A percentile compares a stretch with the other conserved stretches of the same genome.
phyloP scores from a whole-genome alignment of 2,797 vertebrate species.

The Percopsis omiscomaycus region DNA sequence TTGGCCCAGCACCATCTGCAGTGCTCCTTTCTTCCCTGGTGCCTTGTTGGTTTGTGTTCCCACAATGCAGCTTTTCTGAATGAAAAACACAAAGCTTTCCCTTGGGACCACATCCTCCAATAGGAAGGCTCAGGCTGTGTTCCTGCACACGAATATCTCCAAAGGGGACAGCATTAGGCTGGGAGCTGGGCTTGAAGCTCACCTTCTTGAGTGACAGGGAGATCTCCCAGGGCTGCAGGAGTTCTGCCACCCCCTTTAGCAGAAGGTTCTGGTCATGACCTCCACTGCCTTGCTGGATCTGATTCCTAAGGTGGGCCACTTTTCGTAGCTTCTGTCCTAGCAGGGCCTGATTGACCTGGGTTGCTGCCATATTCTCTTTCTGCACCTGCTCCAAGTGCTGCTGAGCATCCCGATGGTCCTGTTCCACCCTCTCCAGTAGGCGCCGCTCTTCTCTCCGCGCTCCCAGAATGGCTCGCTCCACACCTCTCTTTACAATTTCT shows the following conservation, averaged over 20 bases:
- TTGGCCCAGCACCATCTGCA: constrained; percentile 32
- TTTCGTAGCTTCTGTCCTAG: constrained; percentile 69
- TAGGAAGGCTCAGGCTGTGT: constrained; percentile 65
- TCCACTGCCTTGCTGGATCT: constrained; percentile 50
- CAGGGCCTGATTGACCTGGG: constrained; percentile 59
- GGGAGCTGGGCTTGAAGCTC: constrained; percentile 77
- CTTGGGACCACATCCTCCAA: constrained; percentile 65
- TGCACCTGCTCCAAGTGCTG: constrained; percentile 71
- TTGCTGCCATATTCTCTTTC: constrained; percentile 70
- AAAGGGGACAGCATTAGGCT: constrained; percentile 72
- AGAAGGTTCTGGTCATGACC: constrained; percentile 41
- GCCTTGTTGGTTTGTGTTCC: constrained; percentile 33
- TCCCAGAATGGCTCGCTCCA: constrained; percentile 73
- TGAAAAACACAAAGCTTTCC: constrained; percentile 74
- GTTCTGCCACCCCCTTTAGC: constrained; percentile 63
- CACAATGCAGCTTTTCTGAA: constrained; percentile 54
- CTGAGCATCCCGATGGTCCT: constrained; percentile 75
- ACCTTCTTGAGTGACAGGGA: constrained; percentile 76
- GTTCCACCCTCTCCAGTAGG: constrained; percentile 76
- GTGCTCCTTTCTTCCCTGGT: constrained; percentile 35
- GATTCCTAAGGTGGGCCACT: constrained; percentile 62
- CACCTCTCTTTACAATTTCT: constrained; percentile 53
- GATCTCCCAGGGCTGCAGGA: constrained; percentile 77
- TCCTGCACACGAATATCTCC: constrained; percentile 75
- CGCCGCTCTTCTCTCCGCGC: constrained; percentile 72